Evolutionary conservation across 2,888 invertebrate genomes (phyloP).

Genomic region (Ornithoptera alexandrae): DNA sequence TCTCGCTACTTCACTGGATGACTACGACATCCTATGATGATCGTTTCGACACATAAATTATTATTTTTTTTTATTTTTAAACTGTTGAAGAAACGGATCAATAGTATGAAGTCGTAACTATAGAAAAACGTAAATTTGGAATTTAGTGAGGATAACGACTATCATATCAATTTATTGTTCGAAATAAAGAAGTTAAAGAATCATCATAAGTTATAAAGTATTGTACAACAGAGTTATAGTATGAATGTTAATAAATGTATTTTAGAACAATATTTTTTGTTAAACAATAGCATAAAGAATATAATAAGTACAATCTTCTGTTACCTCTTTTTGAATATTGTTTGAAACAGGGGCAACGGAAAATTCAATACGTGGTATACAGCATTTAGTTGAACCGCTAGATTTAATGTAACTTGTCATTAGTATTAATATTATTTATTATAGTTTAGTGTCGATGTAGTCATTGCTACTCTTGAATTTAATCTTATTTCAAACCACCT

Average conservation of each 20-base stretch:
- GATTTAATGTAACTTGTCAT: slow-evolving; percentile 78
- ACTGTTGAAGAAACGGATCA: background rate
- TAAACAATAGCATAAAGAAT: slow-evolving; percentile 31
- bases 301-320: slow-evolving; percentile 74
- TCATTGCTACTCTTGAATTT: slow-evolving; percentile 66
- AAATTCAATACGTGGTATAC: slow-evolving; percentile 65
- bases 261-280: slow-evolving; percentile 19
- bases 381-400: slow-evolving; percentile 75
- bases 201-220: background rate
- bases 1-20: background rate
- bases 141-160: too few species aligned
- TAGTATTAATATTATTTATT: slow-evolving; percentile 79
- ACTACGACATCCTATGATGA: background rate
- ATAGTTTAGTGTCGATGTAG: slow-evolving; percentile 66
- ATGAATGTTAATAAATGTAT: slow-evolving; percentile 3
- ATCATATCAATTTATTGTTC: background rate
- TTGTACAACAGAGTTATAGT: background rate
- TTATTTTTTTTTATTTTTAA: slow-evolving; percentile 1
- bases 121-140: background rate
- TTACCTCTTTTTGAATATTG: slow-evolving; percentile 71
- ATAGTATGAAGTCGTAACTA: background rate
- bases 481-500: slow-evolving; percentile 72
- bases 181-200: background rate
- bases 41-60: background rate
- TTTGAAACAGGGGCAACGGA: slow-evolving; percentile 75